These are phyloP conservation scores for Meghimatium bilineatum DNA, from an alignment of 2,888 invertebrate genomes.

Conservation along the genomic window DNA sequence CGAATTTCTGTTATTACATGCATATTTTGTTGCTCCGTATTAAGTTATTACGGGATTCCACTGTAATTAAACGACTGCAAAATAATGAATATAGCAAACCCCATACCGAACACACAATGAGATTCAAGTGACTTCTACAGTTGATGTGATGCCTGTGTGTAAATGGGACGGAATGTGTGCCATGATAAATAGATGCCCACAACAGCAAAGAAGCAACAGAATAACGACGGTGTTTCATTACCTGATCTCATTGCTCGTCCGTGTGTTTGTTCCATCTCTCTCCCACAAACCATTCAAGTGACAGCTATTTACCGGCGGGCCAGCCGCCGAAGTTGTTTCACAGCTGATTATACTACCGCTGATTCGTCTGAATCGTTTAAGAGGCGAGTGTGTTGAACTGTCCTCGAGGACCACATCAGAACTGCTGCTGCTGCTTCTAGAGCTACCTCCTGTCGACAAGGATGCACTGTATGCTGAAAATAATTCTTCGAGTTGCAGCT, in stretches of 20 bases:
- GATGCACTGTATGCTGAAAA: neutral
- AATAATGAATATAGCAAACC: too few species aligned
- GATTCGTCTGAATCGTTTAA: neutral
- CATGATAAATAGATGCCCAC: neutral
- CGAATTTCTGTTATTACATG: too few species aligned
- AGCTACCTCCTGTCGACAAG: neutral
- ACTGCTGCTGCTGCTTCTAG: neutral
- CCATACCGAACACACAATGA: too few species aligned
- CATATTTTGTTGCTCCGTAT: too few species aligned
- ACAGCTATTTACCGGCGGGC: too few species aligned
- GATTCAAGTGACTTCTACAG: too few species aligned
- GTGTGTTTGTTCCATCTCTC: neutral
- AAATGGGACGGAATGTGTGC: neutral
- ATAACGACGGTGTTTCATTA: conserved; percentile 11
- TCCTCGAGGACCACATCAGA: neutral
- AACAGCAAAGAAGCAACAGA: conserved; percentile 5
- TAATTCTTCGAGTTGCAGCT: neutral
- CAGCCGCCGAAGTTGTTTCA: neutral
- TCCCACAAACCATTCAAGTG: too few species aligned
- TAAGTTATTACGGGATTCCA: too few species aligned
- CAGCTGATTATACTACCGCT: neutral
- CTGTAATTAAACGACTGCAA: too few species aligned
- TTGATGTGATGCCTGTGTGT: too few species aligned
- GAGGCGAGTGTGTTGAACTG: neutral
- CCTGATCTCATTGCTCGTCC: conserved; percentile 12